These are phyloP conservation scores for Periophthalmodon schlosseri DNA, from an alignment of 2,113 vertebrate species.

Conservation along the genomic window DNA sequence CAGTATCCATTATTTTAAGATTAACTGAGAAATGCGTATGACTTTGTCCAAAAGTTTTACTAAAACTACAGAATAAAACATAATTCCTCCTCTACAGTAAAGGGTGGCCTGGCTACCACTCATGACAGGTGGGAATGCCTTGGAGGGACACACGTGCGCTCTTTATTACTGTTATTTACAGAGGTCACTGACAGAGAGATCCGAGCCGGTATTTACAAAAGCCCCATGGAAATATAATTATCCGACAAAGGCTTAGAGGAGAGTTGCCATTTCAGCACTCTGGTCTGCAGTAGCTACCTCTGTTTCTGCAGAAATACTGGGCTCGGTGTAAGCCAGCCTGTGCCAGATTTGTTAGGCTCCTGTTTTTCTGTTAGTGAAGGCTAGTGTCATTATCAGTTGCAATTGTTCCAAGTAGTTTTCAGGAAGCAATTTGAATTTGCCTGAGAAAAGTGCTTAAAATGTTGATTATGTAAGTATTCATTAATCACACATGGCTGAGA, in stretches of 20 bases:
- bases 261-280: slow-evolving; percentile 77
- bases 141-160: slow-evolving; percentile 56
- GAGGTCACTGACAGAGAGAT: slow-evolving; percentile 74
- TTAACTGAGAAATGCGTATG: background rate
- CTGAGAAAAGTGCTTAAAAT: background rate
- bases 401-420: slow-evolving; percentile 2
- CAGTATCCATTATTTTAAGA: background rate
- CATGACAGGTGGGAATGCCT: slow-evolving; percentile 67
- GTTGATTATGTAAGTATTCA: background rate
- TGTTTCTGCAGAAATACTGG: slow-evolving; percentile 63
- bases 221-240: slow-evolving; percentile 71
- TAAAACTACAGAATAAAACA: background rate
- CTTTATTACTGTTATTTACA: slow-evolving; percentile 70
- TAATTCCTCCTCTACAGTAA: background rate
- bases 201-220: slow-evolving; percentile 76
- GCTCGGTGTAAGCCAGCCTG: slow-evolving; percentile 44
- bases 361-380: slow-evolving; percentile 33
- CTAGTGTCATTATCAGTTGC: slow-evolving; percentile 15
- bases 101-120: slow-evolving; percentile 13
- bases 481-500: background rate
- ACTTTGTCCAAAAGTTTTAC: background rate
- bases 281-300: slow-evolving; percentile 49
- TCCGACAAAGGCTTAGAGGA: slow-evolving; percentile 73
- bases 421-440: background rate
- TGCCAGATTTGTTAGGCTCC: slow-evolving; percentile 28